Base-by-base conservation (phyloP, 2,888 invertebrate species). In the Mayetiola destructor region DNA sequence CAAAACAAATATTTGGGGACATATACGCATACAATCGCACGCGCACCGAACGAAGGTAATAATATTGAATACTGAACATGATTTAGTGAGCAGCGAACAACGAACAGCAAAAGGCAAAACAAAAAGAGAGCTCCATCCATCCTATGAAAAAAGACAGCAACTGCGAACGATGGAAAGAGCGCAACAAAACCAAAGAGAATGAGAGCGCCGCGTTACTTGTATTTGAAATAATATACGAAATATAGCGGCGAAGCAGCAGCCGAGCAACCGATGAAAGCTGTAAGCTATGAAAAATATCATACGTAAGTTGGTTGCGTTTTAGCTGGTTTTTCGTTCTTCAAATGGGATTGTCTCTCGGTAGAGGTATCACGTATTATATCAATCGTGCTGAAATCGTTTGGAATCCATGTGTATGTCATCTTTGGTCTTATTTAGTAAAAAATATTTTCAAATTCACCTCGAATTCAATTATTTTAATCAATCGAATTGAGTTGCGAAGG, bases 331-430 rank as follows among this genome's bases (percentile, higher is more conserved):
- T 48, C 48, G 48, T 48, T 48, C 48, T 23, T 39, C 39, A 56
- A 56, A 39, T 56, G 56, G 56, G 56, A 56, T 56, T 56, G 56
- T 39, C 56, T 39, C 56, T 56, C 39, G 56, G n/a, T 29, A 27
- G 56, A 56, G 37, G 23, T 56, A 56, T 37, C 56, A 56, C 56
- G 56, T 56, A 56, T 18, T 12, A 12, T 20, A 37, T 37, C 21
- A 23, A 27, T 56, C 39, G 36, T 29, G 20, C 39, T 40, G 56
- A 36, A 40, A 12, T 42, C 27, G 27, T 56, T 37, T 39, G 23
- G 21, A 55, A 54, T 55, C 55, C 55, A 36, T 48, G 27, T 48
- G 27, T 42, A 4, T 23, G 42, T 23, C 21, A n/a, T n/a, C 29
- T 48, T 48, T 23, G 42, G 23, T n/a, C 29, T 48, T 48, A 27